Evolutionary conservation across 2,797 vertebrate genomes (phyloP).

Genomic region (Esox masquinongy): DNA sequence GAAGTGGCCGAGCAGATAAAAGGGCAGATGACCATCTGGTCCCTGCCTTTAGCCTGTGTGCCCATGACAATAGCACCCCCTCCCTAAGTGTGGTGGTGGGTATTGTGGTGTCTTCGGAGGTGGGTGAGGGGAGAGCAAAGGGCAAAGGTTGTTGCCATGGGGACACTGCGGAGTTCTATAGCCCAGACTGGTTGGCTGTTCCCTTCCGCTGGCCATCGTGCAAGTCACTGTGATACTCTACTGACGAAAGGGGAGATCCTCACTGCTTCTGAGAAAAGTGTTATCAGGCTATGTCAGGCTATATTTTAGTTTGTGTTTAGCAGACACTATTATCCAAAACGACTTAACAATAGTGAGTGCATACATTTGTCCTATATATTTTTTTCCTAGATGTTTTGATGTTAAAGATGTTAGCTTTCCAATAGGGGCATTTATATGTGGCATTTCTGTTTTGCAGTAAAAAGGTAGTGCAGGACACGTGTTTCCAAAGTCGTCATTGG

Average conservation of each 20-base stretch:
- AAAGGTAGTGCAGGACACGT: no score
- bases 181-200: background rate
- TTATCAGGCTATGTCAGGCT: background rate
- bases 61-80: constrained; percentile 58
- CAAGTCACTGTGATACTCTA: background rate
- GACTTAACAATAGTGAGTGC: no score
- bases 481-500: no score
- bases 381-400: no score
- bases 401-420: no score
- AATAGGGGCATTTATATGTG: no score
- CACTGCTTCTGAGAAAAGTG: background rate
- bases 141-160: constrained; percentile 14
- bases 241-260: background rate
- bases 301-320: background rate
- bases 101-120: constrained; percentile 48
- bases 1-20: constrained; percentile 54
- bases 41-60: constrained; percentile 45
- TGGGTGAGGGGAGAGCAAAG: constrained; percentile 33
- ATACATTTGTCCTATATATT: no score
- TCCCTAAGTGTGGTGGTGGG: constrained; percentile 58
- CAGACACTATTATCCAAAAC: no score
- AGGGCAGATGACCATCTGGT: constrained; percentile 68
- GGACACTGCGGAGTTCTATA: background rate
- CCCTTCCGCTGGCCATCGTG: background rate
- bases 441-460: no score